A percentile compares a stretch with the other conserved stretches of the same genome.
Conservation (phyloP, 1,140 invertebrate species). For the Philopotamus ludificatus region DNA sequence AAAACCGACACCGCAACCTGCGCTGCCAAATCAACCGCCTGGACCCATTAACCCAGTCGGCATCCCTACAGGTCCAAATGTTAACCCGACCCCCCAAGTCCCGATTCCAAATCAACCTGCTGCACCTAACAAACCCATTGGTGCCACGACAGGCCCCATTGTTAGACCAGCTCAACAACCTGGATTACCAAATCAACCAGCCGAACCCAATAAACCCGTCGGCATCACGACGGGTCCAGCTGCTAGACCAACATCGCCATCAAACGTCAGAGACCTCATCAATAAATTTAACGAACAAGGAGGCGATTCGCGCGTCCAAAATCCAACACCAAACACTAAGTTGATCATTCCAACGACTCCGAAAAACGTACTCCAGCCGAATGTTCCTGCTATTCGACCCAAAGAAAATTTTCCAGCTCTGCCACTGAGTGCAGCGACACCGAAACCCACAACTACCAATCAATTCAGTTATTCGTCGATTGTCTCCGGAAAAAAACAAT, state of each 20-base stretch:
- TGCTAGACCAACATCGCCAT: background rate
- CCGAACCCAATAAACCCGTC: background rate
- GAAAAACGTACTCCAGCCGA: background rate
- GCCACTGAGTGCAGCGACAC: background rate
- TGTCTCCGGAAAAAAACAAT: conserved; percentile 27
- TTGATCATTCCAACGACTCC: background rate
- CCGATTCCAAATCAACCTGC: background rate
- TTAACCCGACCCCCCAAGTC: background rate
- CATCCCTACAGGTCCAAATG: background rate
- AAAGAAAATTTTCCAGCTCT: conserved; percentile 25
- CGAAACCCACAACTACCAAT: conserved; percentile 1
- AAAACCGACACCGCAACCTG: background rate
- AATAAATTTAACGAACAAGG: background rate
- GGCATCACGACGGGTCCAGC: too few relatives aligned
- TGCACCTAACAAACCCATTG: background rate
- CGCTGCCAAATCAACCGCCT: background rate
- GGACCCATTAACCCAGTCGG: background rate
- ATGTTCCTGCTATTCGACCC: background rate
- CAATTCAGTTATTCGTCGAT: conserved; percentile 32
- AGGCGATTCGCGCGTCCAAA: background rate
- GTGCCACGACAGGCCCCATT: background rate
- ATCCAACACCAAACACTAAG: background rate
- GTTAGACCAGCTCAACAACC: background rate
- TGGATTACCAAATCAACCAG: background rate
- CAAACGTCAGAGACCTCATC: background rate